Percentiles rank a stretch among this genome's conserved stretches.
Conservation (phyloP, 2,888 invertebrate species). For the Corythucha ciliata region DNA sequence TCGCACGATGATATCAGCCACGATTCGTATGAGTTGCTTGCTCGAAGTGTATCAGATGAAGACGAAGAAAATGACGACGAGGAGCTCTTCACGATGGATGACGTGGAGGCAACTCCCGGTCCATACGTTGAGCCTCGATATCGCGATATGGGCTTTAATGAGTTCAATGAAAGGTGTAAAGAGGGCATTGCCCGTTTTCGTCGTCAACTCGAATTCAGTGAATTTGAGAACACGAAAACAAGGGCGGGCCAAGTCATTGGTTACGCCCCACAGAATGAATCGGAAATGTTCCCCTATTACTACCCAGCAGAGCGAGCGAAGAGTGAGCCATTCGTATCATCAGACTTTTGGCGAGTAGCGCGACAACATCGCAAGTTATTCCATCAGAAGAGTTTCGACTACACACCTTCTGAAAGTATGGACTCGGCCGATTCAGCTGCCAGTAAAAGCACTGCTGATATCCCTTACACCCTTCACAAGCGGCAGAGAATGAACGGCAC, state of each 20-base stretch:
- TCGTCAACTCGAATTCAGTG: constrained; percentile 32
- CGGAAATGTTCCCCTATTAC: constrained; percentile 32
- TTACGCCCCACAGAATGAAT: constrained; percentile 40
- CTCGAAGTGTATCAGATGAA: constrained; percentile 45
- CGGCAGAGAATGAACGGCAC: constrained; percentile 79
- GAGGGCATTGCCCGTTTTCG: constrained; percentile 33
- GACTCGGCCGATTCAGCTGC: constrained; percentile 54
- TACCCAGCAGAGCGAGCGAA: constrained; percentile 54
- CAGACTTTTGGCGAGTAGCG: constrained; percentile 48
- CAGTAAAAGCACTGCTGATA: constrained; percentile 57
- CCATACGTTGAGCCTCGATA: constrained; percentile 36
- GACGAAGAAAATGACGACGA: constrained; percentile 58
- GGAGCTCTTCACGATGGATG: constrained; percentile 66
- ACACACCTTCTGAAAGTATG: constrained; percentile 40
- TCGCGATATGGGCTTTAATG: constrained; percentile 36
- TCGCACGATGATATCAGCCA: constrained; percentile 81
- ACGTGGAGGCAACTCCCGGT: constrained; percentile 33
- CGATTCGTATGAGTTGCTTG: constrained; percentile 73
- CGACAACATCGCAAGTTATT: constrained; percentile 45
- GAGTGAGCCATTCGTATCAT: constrained; percentile 71
- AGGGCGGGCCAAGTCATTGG: constrained; percentile 34
- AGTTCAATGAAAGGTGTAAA: constrained; percentile 38
- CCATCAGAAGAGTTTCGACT: constrained; percentile 42
- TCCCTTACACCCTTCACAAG: constrained; percentile 76
- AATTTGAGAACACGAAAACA: constrained; percentile 36